Base-by-base conservation (phyloP, 30 jellyfish, hydroid and myxozoan species). In the Sanderia malayensis region DNA sequence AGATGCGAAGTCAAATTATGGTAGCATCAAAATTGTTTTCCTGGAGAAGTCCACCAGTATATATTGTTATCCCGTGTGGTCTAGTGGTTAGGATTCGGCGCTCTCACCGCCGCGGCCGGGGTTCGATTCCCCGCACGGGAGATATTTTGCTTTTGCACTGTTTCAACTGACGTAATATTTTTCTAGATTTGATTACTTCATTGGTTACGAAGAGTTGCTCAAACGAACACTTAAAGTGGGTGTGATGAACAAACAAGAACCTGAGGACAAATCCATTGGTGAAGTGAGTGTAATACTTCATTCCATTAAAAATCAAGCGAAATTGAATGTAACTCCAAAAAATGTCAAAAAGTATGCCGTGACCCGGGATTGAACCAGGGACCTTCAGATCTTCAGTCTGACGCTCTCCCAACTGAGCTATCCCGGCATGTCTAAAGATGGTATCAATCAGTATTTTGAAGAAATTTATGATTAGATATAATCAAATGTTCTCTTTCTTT, bases 81-180 rank as follows among this genome's bases (percentile, higher is more conserved):
- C 79, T 60, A 74, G 86, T 74, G 86, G 86, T 74, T 74, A 74
- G 78, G 86, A 74, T 74, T 63, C 86, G 86, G 86, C 86, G 86
- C 86, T 74, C 86, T 74, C 86, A 74, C 86, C 86, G 86, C 86
- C 86, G 86, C 76, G 86, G 78, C 86, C 86, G 86, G 86, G 86
- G 86, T 74, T 74, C 86, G 86, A 74, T 74, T 74, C 86, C 86
- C 86, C 79, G 86, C 86, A 74, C 86, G 86, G 86, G 86, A 74
- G 86, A 37, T 4, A 37, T 37, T 37, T 37, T 37, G 13, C 52
- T 37, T 13, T 37, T 37, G 13, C 6, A 37, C 13, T 37, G 8
- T 4, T 49, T 49, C 18, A 7, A 49, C 18, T 49, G 8, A 4
- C 27, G 24, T 15, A 2, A 6, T 4, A 4, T 4, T 49, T 49